Evolutionary conservation across 2,113 vertebrate species (phyloP).

Genomic region (Sterna hirundo): DNA sequence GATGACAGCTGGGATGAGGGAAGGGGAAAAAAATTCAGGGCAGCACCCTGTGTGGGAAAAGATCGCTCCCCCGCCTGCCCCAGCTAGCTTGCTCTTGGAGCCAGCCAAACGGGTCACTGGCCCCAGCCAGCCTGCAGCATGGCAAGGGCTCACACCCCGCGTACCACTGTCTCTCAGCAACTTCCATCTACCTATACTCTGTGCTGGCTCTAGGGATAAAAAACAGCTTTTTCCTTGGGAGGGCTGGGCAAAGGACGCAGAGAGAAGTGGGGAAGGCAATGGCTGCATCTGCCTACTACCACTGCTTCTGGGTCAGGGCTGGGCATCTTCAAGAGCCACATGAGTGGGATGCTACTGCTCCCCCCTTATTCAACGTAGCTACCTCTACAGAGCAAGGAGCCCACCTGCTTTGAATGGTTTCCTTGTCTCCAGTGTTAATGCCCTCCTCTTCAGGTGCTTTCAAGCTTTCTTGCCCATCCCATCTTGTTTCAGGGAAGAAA

Average conservation of each 20-base stretch:
- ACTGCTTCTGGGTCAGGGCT: neutral
- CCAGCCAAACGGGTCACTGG: neutral
- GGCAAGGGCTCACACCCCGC: neutral
- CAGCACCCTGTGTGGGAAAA: slow-evolving; percentile 3
- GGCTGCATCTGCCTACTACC: neutral
- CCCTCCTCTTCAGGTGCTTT: neutral
- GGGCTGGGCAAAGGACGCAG: neutral
- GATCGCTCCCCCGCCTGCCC: neutral
- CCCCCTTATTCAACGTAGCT: neutral
- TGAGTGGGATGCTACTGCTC: neutral
- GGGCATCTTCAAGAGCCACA: neutral
- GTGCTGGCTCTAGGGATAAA: neutral
- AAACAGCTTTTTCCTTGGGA: neutral
- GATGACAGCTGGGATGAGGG: slow-evolving; percentile 13
- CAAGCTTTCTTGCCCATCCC: neutral
- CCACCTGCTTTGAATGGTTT: neutral
- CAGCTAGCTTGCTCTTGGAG: neutral
- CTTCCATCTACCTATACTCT: neutral
- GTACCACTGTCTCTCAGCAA: accelerated
- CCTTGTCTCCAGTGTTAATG: neutral
- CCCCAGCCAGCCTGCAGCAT: neutral
- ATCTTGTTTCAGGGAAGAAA: neutral
- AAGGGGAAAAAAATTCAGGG: slow-evolving; percentile 11
- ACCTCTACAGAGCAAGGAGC: accelerated
- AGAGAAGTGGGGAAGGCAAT: neutral